These are phyloP conservation scores for Gastrophysa polygoni DNA, from an alignment of 2,888 invertebrate species.

Conservation along the genomic window DNA sequence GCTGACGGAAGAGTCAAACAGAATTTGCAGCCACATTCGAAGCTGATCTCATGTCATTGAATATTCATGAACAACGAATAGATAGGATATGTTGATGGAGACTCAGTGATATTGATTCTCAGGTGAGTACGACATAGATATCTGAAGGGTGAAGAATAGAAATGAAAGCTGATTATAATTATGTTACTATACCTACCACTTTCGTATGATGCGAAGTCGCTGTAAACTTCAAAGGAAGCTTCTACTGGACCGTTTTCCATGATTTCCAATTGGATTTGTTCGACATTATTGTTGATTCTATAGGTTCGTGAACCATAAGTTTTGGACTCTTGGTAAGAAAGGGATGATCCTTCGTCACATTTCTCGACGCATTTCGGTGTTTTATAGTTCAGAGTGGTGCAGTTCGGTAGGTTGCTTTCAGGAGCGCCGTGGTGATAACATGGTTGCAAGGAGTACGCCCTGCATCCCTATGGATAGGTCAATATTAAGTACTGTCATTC, in stretches of 20 bases:
- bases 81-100: too few relatives aligned
- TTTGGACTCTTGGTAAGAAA: not conserved
- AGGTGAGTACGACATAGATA: too few relatives aligned
- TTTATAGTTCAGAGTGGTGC: not conserved
- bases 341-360: conserved; percentile 32
- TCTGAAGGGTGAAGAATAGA: too few relatives aligned
- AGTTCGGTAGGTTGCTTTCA: conserved; percentile 5
- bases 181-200: conserved; percentile 70
- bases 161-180: too few relatives aligned
- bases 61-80: too few relatives aligned
- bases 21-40: too few relatives aligned
- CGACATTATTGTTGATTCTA: conserved; percentile 62
- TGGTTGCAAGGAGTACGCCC: conserved; percentile 27
- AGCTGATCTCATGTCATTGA: too few relatives aligned
- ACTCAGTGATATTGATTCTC: too few relatives aligned
- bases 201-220: conserved; percentile 81
- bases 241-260: conserved; percentile 83
- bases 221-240: conserved; percentile 73
- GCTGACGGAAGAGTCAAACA: too few relatives aligned
- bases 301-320: conserved; percentile 44
- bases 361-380: conserved; percentile 22
- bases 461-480: conserved; percentile 28
- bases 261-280: conserved; percentile 77
- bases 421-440: conserved; percentile 26
- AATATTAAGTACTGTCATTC: too few relatives aligned